Percentiles rank a stretch among this genome's conserved stretches.
phyloP scores from a whole-genome alignment of 2,797 vertebrate species.

The Holocentrus rufus region DNA sequence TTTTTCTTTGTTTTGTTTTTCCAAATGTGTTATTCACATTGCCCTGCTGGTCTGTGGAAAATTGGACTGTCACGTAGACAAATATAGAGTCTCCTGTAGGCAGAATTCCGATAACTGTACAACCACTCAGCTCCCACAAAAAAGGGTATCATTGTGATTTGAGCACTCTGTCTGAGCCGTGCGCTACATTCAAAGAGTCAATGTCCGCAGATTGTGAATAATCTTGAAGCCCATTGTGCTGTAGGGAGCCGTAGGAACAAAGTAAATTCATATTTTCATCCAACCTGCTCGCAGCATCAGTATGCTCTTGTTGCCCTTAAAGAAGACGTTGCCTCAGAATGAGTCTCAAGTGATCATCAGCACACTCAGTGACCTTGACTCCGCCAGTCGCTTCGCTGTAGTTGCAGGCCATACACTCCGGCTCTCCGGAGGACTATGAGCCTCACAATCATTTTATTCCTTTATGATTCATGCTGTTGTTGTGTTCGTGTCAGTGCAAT shows the following conservation, averaged over 20 bases:
- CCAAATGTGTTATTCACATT: slow-evolving; percentile 30
- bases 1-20: not conserved
- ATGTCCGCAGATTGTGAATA: slow-evolving; percentile 41
- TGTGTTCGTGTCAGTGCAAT: slow-evolving; percentile 8
- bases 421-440: slow-evolving; percentile 42
- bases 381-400: slow-evolving; percentile 31
- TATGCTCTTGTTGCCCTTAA: slow-evolving; percentile 38
- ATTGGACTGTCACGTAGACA: slow-evolving; percentile 56
- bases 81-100: slow-evolving; percentile 62
- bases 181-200: slow-evolving; percentile 34
- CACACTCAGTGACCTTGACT: slow-evolving; percentile 57
- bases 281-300: slow-evolving; percentile 39
- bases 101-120: slow-evolving; percentile 43
- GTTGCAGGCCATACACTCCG: slow-evolving; percentile 46
- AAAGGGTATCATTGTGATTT: slow-evolving; percentile 39
- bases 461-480: slow-evolving; percentile 38
- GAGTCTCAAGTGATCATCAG: slow-evolving; percentile 51
- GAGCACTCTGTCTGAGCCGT: slow-evolving; percentile 25
- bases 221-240: slow-evolving; percentile 8
- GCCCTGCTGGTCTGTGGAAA: slow-evolving; percentile 35
- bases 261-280: slow-evolving; percentile 40
- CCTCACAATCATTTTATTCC: slow-evolving; percentile 30
- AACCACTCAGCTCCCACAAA: slow-evolving; percentile 30
- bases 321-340: slow-evolving; percentile 19
- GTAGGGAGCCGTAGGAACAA: slow-evolving; percentile 31